These are phyloP conservation scores for Isichthys henryi DNA, from an alignment of 2,113 vertebrate genomes.

Conservation along the genomic window DNA sequence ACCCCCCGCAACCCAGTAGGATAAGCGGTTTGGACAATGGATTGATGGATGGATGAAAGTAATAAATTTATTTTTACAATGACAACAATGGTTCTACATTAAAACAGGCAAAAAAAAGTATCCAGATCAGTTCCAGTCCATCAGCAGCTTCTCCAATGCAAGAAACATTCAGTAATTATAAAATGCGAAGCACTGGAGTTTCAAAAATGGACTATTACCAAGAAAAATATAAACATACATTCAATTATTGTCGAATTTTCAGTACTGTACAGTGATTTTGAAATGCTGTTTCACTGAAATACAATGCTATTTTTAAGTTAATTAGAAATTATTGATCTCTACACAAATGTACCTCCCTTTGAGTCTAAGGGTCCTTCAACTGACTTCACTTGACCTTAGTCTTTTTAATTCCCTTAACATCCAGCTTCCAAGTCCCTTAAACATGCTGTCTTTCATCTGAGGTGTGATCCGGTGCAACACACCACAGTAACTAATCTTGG, in stretches of 20 bases:
- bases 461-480: neutral
- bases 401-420: neutral
- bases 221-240: neutral
- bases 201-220: neutral
- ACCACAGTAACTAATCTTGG: neutral
- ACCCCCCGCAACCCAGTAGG: too few species aligned
- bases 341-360: neutral
- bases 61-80: neutral
- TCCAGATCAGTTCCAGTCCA: neutral
- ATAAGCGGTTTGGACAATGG: too few species aligned
- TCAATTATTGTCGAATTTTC: neutral
- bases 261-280: neutral
- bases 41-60: neutral
- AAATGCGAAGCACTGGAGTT: neutral
- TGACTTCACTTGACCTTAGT: slow-evolving; percentile 1
- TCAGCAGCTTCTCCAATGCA: neutral
- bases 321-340: neutral
- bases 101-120: neutral
- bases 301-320: neutral
- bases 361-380: neutral
- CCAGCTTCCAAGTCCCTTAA: neutral
- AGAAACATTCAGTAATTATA: neutral
- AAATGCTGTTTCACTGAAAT: neutral
- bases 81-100: neutral
- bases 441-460: neutral